Evolutionary conservation across 2,888 invertebrate species (phyloP), one percentile per base, ranked within the genome.

Genomic region (Lacanobia wlatinum): DNA sequence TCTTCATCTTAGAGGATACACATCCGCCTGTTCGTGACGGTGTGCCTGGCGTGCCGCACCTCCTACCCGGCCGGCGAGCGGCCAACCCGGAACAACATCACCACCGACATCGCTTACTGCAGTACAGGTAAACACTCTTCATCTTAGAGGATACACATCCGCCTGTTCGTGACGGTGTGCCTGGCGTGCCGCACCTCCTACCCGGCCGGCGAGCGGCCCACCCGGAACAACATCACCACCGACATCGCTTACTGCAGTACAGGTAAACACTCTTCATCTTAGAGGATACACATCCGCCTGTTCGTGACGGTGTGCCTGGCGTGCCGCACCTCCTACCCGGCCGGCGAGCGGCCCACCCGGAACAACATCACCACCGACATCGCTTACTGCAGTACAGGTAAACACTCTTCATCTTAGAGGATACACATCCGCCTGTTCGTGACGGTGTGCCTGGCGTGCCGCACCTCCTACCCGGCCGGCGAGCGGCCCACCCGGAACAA

Each of bases 191-290:
- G 99, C 96, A 99, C 99, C 73, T 97, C 98, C 89, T 97, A 98
- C 87, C 98, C 98, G 88, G 98, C 98, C 48, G 98, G 98, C 40
- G 98, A 98, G 93, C 97, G 97, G 90, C 98, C 98, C 73, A 95
- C 97, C 6, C 96, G 99, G 84, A 98, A 99, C 87, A 98, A 99
- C 94, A 97, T 99, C 89, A 98, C 98, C 70, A 99, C 99, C 95
- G 99, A 99, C 97, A 99, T 99, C 91, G 99, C 99, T 9, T 99
- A 99, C 94, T 99, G 99, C 94, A 99, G 99, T 87, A 99, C 98
- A 88, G 99, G 99, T 99, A 94, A 18, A 34, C 48, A 8, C 16
- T 7, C 16, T 46, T 46, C 10, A 10, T 8, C 5, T 10, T 40
- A 40, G 9, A 40, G 40, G 40, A 28, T 28, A 28, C 28, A 28